A percentile compares a stretch with the other conserved stretches of the same genome.
Evolutionary conservation across 2,113 vertebrate species (phyloP).

Genomic region (Vombatus ursinus): DNA sequence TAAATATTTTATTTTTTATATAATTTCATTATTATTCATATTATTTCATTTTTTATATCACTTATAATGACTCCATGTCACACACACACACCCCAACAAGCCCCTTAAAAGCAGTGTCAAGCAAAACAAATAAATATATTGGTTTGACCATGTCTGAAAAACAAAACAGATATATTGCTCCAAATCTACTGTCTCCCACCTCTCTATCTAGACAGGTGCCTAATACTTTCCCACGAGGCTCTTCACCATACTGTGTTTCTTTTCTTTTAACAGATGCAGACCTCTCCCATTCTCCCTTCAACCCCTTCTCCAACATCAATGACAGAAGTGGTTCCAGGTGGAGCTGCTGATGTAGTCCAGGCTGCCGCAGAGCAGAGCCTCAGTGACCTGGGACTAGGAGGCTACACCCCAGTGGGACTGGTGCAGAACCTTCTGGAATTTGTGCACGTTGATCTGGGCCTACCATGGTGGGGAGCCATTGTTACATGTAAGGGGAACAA

Average conservation of each 20-base stretch:
- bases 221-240: not conserved
- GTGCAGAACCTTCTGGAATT: conserved; percentile 90
- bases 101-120: not conserved
- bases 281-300: conserved; percentile 69
- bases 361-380: conserved; percentile 83
- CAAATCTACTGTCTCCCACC: not conserved
- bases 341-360: conserved; percentile 74
- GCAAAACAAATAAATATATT: not conserved
- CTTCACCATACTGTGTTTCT: not conserved
- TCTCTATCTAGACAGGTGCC: not conserved
- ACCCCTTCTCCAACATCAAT: conserved; percentile 66
- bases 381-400: conserved; percentile 86
- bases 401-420: conserved; percentile 89
- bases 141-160: not conserved
- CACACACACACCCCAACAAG: not conserved
- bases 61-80: not conserved
- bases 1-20: not conserved
- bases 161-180: not conserved
- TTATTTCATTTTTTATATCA: not conserved
- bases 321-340: conserved; percentile 74
- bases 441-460: conserved; percentile 87
- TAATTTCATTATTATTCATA: not conserved
- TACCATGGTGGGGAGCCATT: conserved; percentile 96
- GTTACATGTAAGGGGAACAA: conserved; percentile 83
- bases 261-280: conserved; percentile 64